Base-by-base conservation (phyloP, 2,113 vertebrate species). In the Cryptomyrus ogoouensis region DNA sequence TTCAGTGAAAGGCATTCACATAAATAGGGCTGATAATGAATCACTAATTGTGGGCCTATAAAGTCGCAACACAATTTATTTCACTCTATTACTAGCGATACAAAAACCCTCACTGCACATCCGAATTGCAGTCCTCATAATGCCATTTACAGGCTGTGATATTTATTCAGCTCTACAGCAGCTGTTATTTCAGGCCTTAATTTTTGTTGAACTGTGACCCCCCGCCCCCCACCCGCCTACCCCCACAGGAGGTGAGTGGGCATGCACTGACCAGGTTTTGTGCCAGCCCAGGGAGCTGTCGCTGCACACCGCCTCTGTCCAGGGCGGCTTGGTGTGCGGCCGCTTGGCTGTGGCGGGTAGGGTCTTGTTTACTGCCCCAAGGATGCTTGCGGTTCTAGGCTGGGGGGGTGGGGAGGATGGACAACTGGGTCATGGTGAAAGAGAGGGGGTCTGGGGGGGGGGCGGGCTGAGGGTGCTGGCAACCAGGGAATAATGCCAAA, bases 301-400 rank as follows among this genome's bases (percentile, higher is more conserved):
- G 91, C 98, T 99, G 95, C 98, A 98, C 93, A 97, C 95, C 39
- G 98, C 98, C 94, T 99, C 98, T 97, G 99, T 99, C 85, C 98
- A 96, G 88, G 97, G 97, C 42, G 98, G 96, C 95, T 99, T 99
- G 92, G 96, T 98, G 91, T 98, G 98, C 90, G 97, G 96, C 90
- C 96, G 98, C 92, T 99, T 74, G 66, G n/a, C n/a, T 31, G 66
- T 3, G n/a, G n/a, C 12, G 31, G 15, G 35, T 35, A 77, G 17
- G 74, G 15, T 77, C 74, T 77, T 99, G 96, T 99, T 99, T 89
- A 99, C 97, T 27, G 98, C 97, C 46, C 98, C 98, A 90, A 99
- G 95, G 91, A 99, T 97, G 91, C 98, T 99, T 80, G 98, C 97
- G 47, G 97, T 97, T 96, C 99, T 99, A 77, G 98, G 97, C 98